Conservation (phyloP, 2,888 invertebrate species). For the Euplagia quadripunctaria region DNA sequence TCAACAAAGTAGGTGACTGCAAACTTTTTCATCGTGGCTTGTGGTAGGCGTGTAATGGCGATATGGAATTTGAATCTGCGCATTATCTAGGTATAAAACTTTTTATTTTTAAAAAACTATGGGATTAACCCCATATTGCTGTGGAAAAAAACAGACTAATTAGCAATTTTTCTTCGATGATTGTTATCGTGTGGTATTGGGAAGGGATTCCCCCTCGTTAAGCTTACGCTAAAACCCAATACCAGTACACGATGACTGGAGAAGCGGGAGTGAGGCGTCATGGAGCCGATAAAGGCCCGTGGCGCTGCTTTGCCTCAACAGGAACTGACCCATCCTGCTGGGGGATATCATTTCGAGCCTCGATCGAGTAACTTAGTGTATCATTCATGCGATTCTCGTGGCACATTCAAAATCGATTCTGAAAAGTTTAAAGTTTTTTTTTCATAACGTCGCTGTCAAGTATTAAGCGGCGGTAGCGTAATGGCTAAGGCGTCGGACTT, state of each 20-base stretch:
- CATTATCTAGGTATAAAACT: too few species aligned
- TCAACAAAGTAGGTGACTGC: too few species aligned
- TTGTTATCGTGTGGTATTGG: conserved; percentile 1
- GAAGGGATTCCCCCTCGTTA: conserved; percentile 6
- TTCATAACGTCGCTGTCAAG: too few species aligned
- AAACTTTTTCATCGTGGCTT: too few species aligned
- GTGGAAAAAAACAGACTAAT: not conserved
- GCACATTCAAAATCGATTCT: not conserved
- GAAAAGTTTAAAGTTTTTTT: not conserved
- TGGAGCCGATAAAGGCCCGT: conserved; percentile 17
- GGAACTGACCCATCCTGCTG: conserved; percentile 26
- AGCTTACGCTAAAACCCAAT: conserved; percentile 3
- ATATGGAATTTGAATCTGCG: too few species aligned
- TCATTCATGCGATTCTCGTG: too few species aligned
- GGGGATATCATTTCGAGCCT: conserved; percentile 28
- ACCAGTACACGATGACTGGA: not conserved
- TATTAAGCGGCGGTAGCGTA: too few species aligned
- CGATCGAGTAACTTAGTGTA: conserved; percentile 31
- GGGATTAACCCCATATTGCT: too few species aligned
- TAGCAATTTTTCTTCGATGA: not conserved
- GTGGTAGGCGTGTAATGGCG: too few species aligned
- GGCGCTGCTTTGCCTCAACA: conserved; percentile 18
- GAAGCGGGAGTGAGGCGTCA: not conserved
- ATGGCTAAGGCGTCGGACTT: too few species aligned
- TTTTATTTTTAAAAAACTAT: too few species aligned